Evolutionary conservation across 2,113 vertebrate species (phyloP).

Genomic region (Osmerus mordax): DNA sequence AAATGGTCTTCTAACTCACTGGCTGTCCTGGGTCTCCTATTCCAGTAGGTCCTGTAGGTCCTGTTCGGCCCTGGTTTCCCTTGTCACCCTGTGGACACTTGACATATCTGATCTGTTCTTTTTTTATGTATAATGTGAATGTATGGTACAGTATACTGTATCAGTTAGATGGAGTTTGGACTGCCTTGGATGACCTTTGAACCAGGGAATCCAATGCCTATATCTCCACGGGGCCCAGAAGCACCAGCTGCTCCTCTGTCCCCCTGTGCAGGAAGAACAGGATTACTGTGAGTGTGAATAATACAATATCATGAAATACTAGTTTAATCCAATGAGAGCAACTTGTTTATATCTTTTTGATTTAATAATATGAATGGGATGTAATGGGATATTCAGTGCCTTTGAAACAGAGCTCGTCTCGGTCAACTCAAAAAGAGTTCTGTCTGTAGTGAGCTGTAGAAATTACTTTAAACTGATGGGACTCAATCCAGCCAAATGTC

Average conservation of each 20-base stretch:
- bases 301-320: too few species aligned
- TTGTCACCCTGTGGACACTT: conserved; percentile 75
- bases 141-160: not conserved
- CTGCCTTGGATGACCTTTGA: conserved; percentile 73
- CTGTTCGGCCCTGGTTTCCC: conserved; percentile 76
- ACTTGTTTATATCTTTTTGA: too few species aligned
- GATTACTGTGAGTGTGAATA: not conserved
- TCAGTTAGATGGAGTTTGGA: not conserved
- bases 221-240: conserved; percentile 73
- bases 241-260: conserved; percentile 73
- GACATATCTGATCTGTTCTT: conserved; percentile 7
- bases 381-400: too few species aligned
- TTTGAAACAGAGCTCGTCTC: too few species aligned
- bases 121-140: not conserved
- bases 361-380: too few species aligned
- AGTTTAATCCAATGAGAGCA: too few species aligned
- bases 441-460: conserved; percentile 15
- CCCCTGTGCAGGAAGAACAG: conserved; percentile 48
- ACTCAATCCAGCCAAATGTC: not conserved
- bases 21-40: conserved; percentile 77
- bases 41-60: conserved; percentile 71
- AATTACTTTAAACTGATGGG: conserved; percentile 3
- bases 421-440: not conserved
- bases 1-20: conserved; percentile 67
- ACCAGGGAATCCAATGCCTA: conserved; percentile 82